Base-by-base conservation (phyloP, 2,113 vertebrate genomes). In the Salminus brasiliensis region DNA sequence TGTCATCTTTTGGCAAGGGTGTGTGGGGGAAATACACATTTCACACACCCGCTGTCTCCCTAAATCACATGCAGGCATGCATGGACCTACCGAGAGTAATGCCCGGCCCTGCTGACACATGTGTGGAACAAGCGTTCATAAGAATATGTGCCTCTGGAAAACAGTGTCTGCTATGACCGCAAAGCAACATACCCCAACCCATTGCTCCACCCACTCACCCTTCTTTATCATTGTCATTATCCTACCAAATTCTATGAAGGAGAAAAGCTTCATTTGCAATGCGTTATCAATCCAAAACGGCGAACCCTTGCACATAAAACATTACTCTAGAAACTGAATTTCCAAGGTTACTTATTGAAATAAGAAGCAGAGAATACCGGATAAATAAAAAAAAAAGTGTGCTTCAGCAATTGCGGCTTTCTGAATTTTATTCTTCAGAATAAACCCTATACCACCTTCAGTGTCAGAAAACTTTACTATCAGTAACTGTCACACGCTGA, bases 21-120 rank as follows among this genome's bases (percentile, higher is more conserved):
- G 84, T 83, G 55, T 32, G 74, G 73, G 74, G 73, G 74, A 82
- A 86, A 85, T 81, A 83, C 75, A 73, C 84, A 76, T 80, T 85
- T 84, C 74, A 80, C 77, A 84, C 76, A 80, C 60, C 77, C 49
- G 70, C 79, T 80, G 43, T 73, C 74, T 76, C 41, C 72, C 81
- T 83, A 81, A 84, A 86, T 76, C 76, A 80, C 72, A 66, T 60
- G 75, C 36, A 53, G 62, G 53, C 57, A 63, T 39, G 29, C 47
- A 47, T 52, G 32, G 36, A 49, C 75, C n/a, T 12, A 57, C 5
- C 47, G 16, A 66, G 45, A 77, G n/a, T 18, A 25, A 30, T 39
- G 25, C 34, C 47, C 13, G 7, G 3, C 13, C 10, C 52, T 21
- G 16, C 49, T 32, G 16, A 79, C 65, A 79, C 23, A 73, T 34